Evolutionary conservation across 2,888 invertebrate genomes (phyloP), one percentile per base, ranked within the genome.

Genomic region (Hesperia comma): DNA sequence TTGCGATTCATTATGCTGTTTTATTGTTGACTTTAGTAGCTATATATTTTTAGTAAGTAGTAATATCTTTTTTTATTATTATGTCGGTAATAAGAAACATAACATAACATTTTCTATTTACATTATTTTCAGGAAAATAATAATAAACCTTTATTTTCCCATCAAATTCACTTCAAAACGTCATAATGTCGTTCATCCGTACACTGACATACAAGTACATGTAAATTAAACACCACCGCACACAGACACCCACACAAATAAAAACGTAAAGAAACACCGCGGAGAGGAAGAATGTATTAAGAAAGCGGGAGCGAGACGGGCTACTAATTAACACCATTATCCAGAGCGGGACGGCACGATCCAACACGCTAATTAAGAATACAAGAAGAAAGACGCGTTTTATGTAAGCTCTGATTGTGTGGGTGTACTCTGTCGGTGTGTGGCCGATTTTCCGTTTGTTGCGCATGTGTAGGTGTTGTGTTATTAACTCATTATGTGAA

Each of bases 361-460:
- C 81, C 88, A 89, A 86, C 92, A 93, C 94, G 94, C 94, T 94
- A 94, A 94, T 94, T 94, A 94, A 94, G 94, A 94, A 94, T 94
- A 93, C 94, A 89, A 93, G 94, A 94, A 94, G 94, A 94, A 94
- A 94, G 89, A 89, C 93, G 87, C 87, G 86, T 91, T 89, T 88
- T 90, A 92, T 89, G 86, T 91, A 88, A 92, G 79, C 77, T 75
- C 78, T 77, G 70, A 64, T 72, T 76, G 88, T 87, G 83, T 81
- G 83, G 58, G 85, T 79, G 71, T 69, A 69, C 75, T 80, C 75
- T 83, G 73, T 81, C 75, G 77, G 77, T 80, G 83, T 84, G 83
- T 78, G 79, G 78, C 74, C 74, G 79, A 82, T 85, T 86, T 87
- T 85, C 86, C 86, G 81, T 84, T 83, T 82, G 83, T 74, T 77